Percentiles rank a stretch among this genome's conserved stretches.
phyloP scores from a whole-genome alignment of 2,888 invertebrate genomes.

The Zele albiditarsus region DNA sequence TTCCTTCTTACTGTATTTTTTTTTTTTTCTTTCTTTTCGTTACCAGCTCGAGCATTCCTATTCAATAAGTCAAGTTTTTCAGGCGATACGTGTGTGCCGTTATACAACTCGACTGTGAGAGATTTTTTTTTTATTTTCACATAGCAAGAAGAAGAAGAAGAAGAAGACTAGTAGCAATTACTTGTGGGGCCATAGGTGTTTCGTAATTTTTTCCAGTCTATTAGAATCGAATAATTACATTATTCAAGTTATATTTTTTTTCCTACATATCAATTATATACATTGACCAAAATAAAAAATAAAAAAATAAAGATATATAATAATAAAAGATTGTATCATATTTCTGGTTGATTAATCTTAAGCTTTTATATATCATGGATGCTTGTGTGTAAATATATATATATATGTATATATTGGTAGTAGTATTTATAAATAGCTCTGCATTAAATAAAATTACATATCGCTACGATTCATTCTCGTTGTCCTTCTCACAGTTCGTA shows the following conservation, averaged over 20 bases:
- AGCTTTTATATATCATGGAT: not conserved
- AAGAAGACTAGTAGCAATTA: conserved; percentile 29
- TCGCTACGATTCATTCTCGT: conserved; percentile 10
- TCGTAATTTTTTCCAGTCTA: conserved; percentile 18
- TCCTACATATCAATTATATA: conserved; percentile 10
- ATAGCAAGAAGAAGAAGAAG: conserved; percentile 10
- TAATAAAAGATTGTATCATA: conserved; percentile 1
- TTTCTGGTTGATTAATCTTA: conserved; percentile 19
- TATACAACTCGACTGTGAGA: conserved; percentile 48
- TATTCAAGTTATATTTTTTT: conserved; percentile 14
- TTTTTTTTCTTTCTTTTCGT: not conserved
- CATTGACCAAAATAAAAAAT: not conserved
- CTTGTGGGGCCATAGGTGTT: conserved; percentile 1
- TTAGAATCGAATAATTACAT: conserved; percentile 26
- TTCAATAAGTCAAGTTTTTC: conserved; percentile 59
- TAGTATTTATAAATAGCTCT: not conserved
- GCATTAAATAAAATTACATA: conserved; percentile 22
- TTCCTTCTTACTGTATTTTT: not conserved
- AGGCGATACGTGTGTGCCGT: conserved; percentile 48
- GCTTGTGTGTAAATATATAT: not conserved
- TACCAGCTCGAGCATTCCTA: conserved; percentile 49
- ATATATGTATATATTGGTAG: not conserved
- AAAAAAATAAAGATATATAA: conserved; percentile 14
- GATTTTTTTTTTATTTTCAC: conserved; percentile 44
- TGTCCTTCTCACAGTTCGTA: not conserved